Base-by-base conservation (phyloP, 2,113 vertebrate species). In the Silurus meridionalis region DNA sequence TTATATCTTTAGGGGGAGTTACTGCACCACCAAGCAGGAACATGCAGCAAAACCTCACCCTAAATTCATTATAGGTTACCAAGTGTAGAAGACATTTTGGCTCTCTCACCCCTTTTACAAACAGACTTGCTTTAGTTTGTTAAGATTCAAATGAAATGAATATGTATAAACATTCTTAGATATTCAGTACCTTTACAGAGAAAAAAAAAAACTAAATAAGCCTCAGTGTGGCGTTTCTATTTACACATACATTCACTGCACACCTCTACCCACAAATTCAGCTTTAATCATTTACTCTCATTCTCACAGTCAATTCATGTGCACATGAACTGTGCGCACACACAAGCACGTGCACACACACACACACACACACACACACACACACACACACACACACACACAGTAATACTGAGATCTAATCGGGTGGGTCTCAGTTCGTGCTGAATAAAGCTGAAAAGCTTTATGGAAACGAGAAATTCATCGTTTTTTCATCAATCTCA, bases 401-500 rank as follows among this genome's bases (percentile, higher is more conserved):
- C 83, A 90, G 90, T 89, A 91, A 91, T 91, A 91, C 88, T 88
- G 85, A 89, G 77, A 89, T 91, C 88, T 69, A 80, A 84, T 78
- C 81, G 87, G 88, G 91, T 89, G 87, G 88, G 89, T 90, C 85
- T 86, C 83, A 50, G 55, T n/a, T 64, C 55, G 8, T 57, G 28
- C 81, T 89, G 90, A 85, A 85, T 92, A 90, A 90, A 90, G 86
- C 89, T 69, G 71, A 83, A 48, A 19, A 71, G 21, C 88, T 83
- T 86, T 67, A 82, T 58, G 74, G 63, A 90, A 88, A 92, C 84
- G 86, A 92, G 85, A 89, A 91, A 93, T 90, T 87, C 91, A 88
- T 84, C 89, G 87, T 89, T 90, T 91, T 90, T 89, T 91, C 90
- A 92, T 93, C 89, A 89, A 82, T 93, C 93, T 92, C 88, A 91